These are phyloP conservation scores for Calosoma granatense DNA, from an alignment of 1,140 invertebrate genomes.

Conservation along the genomic window DNA sequence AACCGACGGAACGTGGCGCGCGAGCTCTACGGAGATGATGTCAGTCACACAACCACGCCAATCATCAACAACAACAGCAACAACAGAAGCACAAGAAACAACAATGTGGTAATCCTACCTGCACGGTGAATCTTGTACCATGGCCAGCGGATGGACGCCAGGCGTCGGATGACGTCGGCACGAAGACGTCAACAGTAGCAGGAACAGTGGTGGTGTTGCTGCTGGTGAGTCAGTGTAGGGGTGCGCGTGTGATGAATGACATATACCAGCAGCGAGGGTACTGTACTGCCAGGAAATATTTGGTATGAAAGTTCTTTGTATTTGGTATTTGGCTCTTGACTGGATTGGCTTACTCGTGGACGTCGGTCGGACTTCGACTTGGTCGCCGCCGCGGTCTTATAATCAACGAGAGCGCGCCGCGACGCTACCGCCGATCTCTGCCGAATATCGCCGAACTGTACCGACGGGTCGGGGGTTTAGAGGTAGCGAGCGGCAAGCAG, in stretches of 20 bases:
- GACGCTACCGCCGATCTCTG: background rate
- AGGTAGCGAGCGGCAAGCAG: background rate
- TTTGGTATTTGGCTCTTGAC: too few relatives aligned
- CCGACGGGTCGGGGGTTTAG: slow-evolving; percentile 3
- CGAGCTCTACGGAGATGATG: too few relatives aligned
- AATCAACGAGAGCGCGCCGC: slow-evolving; percentile 12
- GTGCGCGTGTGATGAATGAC: too few relatives aligned
- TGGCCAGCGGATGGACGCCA: background rate
- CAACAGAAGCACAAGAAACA: background rate
- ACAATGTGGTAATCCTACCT: background rate
- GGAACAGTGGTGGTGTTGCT: too few relatives aligned
- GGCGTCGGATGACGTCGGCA: too few relatives aligned
- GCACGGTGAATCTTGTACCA: background rate
- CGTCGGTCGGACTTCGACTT: slow-evolving; percentile 15
- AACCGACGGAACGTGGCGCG: too few relatives aligned
- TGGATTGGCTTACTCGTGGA: background rate
- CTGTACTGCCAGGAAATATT: too few relatives aligned
- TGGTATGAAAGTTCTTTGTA: too few relatives aligned
- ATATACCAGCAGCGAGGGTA: too few relatives aligned
- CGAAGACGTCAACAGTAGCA: too few relatives aligned
- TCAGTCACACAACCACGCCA: too few relatives aligned
- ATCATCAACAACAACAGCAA: background rate
- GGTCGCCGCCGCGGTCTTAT: slow-evolving; percentile 17
- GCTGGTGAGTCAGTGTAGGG: too few relatives aligned
- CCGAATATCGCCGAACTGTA: background rate